Percentiles rank a stretch among this genome's conserved stretches.
phyloP scores from a whole-genome alignment of 2,888 invertebrate genomes.

The Cantharis rufa region DNA sequence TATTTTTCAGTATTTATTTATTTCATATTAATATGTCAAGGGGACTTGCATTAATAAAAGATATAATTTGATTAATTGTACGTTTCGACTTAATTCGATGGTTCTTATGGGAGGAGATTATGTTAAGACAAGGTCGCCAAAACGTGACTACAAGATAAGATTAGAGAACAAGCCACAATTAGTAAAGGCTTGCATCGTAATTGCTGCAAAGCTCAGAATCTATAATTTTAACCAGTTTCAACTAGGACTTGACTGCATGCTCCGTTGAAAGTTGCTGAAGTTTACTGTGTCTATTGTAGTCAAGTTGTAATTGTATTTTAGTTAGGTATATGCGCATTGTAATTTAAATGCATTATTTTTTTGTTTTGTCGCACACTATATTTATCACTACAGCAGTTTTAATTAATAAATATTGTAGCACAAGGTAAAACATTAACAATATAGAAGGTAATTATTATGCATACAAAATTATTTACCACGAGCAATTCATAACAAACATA shows the following conservation, averaged over 20 bases:
- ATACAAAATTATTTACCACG: background rate
- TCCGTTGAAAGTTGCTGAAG: slow-evolving; percentile 26
- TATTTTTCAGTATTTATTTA: background rate
- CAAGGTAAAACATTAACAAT: background rate
- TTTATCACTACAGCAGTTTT: background rate
- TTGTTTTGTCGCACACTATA: background rate
- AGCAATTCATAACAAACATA: background rate
- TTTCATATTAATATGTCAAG: background rate
- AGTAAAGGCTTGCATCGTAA: slow-evolving; percentile 48
- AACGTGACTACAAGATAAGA: slow-evolving; percentile 48
- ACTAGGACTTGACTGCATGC: slow-evolving; percentile 27
- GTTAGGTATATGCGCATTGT: slow-evolving; percentile 19
- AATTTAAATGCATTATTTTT: slow-evolving; percentile 20
- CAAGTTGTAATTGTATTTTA: slow-evolving; percentile 28
- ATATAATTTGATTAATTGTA: slow-evolving; percentile 18
- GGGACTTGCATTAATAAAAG: background rate
- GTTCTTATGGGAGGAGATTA: slow-evolving; percentile 24
- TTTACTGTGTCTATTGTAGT: slow-evolving; percentile 29
- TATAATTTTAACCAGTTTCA: slow-evolving; percentile 48
- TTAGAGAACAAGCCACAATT: slow-evolving; percentile 52
- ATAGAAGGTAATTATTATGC: background rate
- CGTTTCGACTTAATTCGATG: slow-evolving; percentile 19
- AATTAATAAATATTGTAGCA: background rate
- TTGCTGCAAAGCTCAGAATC: slow-evolving; percentile 46
- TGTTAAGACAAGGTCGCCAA: slow-evolving; percentile 28